Evolutionary conservation across 2,113 vertebrate species (phyloP).

Genomic region (Chaetops frenatus): DNA sequence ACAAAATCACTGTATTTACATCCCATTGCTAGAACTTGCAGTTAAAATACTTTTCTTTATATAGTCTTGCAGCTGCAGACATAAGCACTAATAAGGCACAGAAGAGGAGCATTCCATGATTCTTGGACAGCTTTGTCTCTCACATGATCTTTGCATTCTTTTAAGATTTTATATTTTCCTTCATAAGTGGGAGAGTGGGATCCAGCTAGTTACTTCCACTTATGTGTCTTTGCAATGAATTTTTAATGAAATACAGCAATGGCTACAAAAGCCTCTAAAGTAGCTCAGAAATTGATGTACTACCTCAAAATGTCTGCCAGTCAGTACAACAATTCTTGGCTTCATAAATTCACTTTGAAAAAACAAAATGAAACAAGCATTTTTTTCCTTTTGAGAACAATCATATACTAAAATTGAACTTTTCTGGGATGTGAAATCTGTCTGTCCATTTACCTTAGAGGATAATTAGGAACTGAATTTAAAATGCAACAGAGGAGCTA

Average conservation of each 20-base stretch:
- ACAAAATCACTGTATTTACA: not conserved
- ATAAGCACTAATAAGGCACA: not conserved
- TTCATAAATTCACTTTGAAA: not conserved
- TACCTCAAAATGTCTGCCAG: not conserved
- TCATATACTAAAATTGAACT: not conserved
- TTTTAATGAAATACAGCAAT: not conserved
- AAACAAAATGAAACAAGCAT: not conserved
- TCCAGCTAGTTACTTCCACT: not conserved
- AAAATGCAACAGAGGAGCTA: not conserved
- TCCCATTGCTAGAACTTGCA: not conserved
- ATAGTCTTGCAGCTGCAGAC: not conserved
- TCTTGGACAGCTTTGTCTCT: not conserved
- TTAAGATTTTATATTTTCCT: not conserved
- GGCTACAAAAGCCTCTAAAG: not conserved
- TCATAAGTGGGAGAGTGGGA: not conserved
- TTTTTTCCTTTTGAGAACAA: not conserved
- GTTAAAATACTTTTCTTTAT: constrained; percentile 1
- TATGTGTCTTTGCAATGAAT: not conserved
- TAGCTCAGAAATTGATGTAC: not conserved
- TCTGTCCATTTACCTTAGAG: not conserved
- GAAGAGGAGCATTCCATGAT: not conserved
- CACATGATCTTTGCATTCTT: not conserved
- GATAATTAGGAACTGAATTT: not conserved
- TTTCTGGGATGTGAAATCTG: not conserved
- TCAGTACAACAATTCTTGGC: not conserved